Evolutionary conservation across 2,797 vertebrate genomes (phyloP).

Genomic region (Leuciscus waleckii): DNA sequence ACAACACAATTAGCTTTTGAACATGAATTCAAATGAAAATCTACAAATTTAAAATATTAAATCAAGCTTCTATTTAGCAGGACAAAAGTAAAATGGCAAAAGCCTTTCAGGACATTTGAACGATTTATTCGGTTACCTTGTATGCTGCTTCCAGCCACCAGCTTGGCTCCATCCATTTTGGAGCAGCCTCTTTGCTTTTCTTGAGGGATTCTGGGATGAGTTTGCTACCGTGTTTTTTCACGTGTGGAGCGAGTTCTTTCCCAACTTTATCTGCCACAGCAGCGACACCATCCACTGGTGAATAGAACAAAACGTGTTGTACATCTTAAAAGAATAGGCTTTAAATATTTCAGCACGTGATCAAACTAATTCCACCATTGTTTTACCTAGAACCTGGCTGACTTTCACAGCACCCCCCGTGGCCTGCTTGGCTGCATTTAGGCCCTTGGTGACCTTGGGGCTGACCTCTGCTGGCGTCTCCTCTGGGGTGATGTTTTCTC

Average conservation of each 20-base stretch:
- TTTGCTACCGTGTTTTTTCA: conserved; percentile 93
- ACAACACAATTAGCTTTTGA: conserved; percentile 1
- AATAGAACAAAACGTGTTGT: neutral
- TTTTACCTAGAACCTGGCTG: conserved; percentile 91
- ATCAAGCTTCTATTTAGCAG: neutral
- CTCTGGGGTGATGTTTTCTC: conserved; percentile 91
- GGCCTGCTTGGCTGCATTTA: conserved; percentile 86
- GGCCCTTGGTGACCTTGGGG: conserved; percentile 83
- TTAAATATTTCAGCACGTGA: neutral
- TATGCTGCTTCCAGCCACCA: conserved; percentile 88
- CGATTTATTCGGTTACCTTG: conserved; percentile 79
- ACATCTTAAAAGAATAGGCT: neutral
- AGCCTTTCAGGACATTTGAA: neutral
- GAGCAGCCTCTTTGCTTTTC: conserved; percentile 88
- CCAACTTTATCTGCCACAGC: conserved; percentile 86
- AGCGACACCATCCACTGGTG: conserved; percentile 89
- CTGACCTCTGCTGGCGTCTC: conserved; percentile 91
- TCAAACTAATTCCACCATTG: neutral
- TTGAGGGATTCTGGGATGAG: conserved; percentile 92
- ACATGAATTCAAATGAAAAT: neutral
- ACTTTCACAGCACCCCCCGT: conserved; percentile 90
- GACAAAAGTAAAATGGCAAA: neutral
- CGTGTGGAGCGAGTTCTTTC: conserved; percentile 89
- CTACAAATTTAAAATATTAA: neutral
- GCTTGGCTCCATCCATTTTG: conserved; percentile 86